Conservation (phyloP, 2,113 vertebrate genomes). For the Ibidorhyncha struthersii region DNA sequence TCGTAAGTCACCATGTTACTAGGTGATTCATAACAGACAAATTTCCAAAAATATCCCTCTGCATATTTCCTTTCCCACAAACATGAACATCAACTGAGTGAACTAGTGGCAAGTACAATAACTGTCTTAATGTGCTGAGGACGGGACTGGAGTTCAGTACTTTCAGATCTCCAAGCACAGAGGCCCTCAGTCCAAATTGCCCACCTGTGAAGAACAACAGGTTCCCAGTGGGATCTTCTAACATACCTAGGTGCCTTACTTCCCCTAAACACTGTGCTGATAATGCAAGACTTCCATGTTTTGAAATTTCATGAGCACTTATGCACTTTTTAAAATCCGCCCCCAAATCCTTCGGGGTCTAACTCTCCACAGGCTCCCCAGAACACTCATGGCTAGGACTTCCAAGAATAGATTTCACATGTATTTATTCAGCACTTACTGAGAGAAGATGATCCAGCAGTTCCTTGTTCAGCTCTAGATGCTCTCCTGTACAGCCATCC, state of each 20-base stretch:
- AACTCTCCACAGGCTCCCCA: neutral
- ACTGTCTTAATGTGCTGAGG: neutral
- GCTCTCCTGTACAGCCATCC: neutral
- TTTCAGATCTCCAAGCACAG: neutral
- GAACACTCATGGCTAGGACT: neutral
- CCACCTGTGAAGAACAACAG: neutral
- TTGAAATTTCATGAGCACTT: neutral
- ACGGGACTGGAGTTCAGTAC: neutral
- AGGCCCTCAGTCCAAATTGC: neutral
- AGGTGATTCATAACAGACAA: neutral
- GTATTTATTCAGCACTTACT: constrained; percentile 40
- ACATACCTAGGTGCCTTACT: neutral
- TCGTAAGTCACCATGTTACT: neutral
- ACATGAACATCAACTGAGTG: neutral
- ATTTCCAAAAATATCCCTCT: neutral
- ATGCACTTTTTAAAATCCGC: neutral
- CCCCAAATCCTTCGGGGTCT: neutral
- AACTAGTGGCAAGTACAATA: neutral
- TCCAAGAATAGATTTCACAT: neutral
- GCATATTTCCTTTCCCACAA: neutral
- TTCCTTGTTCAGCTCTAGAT: neutral
- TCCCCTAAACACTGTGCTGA: neutral
- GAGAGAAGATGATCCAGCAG: neutral
- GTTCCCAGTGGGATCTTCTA: neutral
- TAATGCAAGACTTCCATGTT: neutral